A percentile compares a stretch with the other conserved stretches of the same genome.
Conservation (phyloP, 2,797 vertebrate species). For the Allenopithecus nigroviridis region DNA sequence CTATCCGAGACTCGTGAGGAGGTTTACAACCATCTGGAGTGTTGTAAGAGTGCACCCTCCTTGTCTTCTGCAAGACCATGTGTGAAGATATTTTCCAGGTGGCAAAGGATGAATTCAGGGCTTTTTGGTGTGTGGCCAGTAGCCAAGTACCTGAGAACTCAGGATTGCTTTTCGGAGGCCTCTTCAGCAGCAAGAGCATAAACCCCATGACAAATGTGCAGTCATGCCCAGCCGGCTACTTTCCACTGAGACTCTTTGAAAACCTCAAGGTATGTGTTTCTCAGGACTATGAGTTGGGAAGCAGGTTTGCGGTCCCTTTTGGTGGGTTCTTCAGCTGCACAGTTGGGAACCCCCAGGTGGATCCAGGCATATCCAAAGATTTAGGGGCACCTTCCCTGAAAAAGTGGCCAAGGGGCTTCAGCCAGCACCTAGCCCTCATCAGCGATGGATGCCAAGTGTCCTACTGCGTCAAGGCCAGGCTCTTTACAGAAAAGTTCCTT, state of each 20-base stretch:
- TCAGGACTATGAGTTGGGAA: conserved; percentile 87
- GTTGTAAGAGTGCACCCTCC: conserved; percentile 72
- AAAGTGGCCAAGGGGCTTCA: conserved; percentile 89
- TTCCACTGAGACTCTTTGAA: conserved; percentile 78
- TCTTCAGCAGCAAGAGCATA: conserved; percentile 84
- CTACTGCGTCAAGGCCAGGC: conserved; percentile 89
- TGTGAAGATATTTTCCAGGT: conserved; percentile 88
- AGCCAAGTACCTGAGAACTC: conserved; percentile 75
- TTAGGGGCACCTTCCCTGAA: conserved; percentile 66
- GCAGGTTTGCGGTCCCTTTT: conserved; percentile 86
- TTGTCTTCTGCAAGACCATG: conserved; percentile 71
- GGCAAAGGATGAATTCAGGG: conserved; percentile 84
- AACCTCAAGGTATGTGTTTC: conserved; percentile 88
- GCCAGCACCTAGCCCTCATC: conserved; percentile 90
- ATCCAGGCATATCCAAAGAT: neutral
- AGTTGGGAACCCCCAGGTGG: conserved; percentile 86
- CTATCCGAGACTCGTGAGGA: conserved; percentile 86
- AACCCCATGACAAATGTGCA: conserved; percentile 87
- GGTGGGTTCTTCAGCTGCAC: conserved; percentile 94
- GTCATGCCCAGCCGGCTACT: conserved; percentile 87
- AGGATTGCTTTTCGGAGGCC: conserved; percentile 91
- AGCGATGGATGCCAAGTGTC: conserved; percentile 93
- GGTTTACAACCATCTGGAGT: conserved; percentile 87
- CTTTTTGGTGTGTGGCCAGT: conserved; percentile 88
- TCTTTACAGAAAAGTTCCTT: conserved; percentile 88